Conservation (phyloP, 2,797 vertebrate genomes). For the Cephalopachus bancanus region DNA sequence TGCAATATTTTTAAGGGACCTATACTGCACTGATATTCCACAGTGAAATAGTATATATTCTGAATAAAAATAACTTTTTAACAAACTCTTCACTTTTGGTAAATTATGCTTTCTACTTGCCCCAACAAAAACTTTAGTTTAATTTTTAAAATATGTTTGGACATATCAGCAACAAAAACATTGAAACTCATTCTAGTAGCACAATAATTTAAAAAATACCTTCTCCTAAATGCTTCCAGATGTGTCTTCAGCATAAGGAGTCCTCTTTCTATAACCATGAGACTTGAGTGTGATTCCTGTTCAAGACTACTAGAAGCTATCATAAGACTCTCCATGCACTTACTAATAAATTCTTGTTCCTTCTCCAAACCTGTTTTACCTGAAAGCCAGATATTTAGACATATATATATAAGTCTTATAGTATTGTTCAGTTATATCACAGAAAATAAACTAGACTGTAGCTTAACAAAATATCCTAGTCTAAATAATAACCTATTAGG, state of each 20-base stretch:
- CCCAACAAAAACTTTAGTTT: constrained; percentile 45
- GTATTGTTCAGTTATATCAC: constrained; percentile 35
- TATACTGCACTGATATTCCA: constrained; percentile 11
- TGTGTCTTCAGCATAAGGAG: constrained; percentile 99
- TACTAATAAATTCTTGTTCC: constrained; percentile 99
- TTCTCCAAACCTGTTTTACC: constrained; percentile 99
- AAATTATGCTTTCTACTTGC: constrained; percentile 58
- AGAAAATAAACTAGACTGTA: constrained; percentile 31
- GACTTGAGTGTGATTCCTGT: constrained; percentile 96
- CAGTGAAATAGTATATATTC: background rate
- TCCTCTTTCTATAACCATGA: constrained; percentile 98
- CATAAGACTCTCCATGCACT: constrained; percentile 99
- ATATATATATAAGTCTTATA: constrained; percentile 22
- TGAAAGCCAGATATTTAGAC: constrained; percentile 84
- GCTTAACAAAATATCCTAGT: constrained; percentile 4
- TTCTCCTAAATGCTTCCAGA: constrained; percentile 98
- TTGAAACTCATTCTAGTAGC: constrained; percentile 51
- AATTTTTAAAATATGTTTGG: constrained; percentile 52
- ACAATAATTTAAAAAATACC: constrained; percentile 88
- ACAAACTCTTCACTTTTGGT: background rate
- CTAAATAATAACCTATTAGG: constrained; percentile 26
- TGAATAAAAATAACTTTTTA: constrained; percentile 59
- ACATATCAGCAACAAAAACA: constrained; percentile 50
- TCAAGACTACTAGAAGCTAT: constrained; percentile 98
- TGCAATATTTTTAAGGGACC: constrained; percentile 36